Evolutionary conservation across 2,113 vertebrate species (phyloP), one percentile per base, ranked within the genome.

Genomic region (Salminus brasiliensis): DNA sequence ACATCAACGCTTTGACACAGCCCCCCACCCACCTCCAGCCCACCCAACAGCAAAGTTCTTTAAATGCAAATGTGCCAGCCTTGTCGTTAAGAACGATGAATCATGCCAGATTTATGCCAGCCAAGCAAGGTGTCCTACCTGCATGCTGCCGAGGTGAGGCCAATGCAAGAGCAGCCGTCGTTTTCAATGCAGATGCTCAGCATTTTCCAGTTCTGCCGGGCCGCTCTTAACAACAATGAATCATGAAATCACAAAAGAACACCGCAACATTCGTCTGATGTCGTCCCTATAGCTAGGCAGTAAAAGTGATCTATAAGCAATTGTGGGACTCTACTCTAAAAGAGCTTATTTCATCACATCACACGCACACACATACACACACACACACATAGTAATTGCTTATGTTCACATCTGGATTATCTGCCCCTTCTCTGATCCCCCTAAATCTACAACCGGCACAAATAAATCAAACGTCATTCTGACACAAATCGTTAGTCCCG

Each of bases 321-420:
- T 66, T 39, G 21, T 8, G 5, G 12, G 32, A 39, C 9, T 12
- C 21, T 1, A 12, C 69, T 53, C 30, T 65, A 65, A 52, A 41
- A 47, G 12, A 52, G 62, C 68, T 83, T 84, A 68, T 85, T 77
- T 62, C 5, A 12, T 23, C 39, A n/a, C 27, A 7, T 25, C 34
- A 81, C 29, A 12, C 39, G 4, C 47, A 72, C 63, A 70, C 45
- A 83, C 9, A 52, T 16, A 67, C 32, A 65, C 18, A 76, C 57
- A 36, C 36, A 25, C 60, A 66, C 65, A 74, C 21, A 86, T 73
- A 87, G 76, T 88, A 79, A 88, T 85, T 89, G 79, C 87, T 88
- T 86, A 90, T 92, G 89, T 92, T 86, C 80, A 78, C 63, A 47
- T 52, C 78, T 80, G 84, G 91, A 88, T 92, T 88, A 92, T 92